Percentiles rank a stretch among this genome's conserved stretches.
Conservation (phyloP, 2,888 invertebrate species). For the Cabera pusaria region DNA sequence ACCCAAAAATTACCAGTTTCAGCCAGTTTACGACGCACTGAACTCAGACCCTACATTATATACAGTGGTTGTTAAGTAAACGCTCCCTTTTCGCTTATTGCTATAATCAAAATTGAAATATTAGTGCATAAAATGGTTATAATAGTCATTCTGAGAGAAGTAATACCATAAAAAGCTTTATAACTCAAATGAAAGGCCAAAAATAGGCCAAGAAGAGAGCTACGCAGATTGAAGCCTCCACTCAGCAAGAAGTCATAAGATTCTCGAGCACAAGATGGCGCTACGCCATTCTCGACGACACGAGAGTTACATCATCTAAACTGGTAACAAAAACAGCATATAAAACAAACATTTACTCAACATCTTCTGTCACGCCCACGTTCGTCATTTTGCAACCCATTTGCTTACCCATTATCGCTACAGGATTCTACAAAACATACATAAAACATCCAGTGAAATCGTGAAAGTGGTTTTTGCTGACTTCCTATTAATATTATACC, state of each 20-base stretch:
- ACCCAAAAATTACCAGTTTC: conserved; percentile 70
- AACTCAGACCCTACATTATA: conserved; percentile 42
- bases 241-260: too few relatives aligned
- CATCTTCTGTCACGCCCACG: conserved; percentile 12
- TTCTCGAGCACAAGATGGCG: background rate
- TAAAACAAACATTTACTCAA: conserved; percentile 12
- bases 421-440: conserved; percentile 4
- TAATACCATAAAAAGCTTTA: conserved; percentile 16
- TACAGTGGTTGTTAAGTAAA: conserved; percentile 37
- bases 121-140: conserved; percentile 29
- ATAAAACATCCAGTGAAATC: conserved; percentile 8
- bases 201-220: conserved; percentile 3
- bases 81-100: conserved; percentile 36
- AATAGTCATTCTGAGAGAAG: conserved; percentile 20
- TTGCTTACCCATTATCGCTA: conserved; percentile 11
- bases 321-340: conserved; percentile 5
- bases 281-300: conserved; percentile 8
- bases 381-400: conserved; percentile 10
- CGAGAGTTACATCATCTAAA: conserved; percentile 13
- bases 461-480: conserved; percentile 23
- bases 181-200: conserved; percentile 4
- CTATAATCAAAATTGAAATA: conserved; percentile 37
- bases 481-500: background rate
- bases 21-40: conserved; percentile 61
- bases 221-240: too few relatives aligned